Percentiles rank a stretch among this genome's conserved stretches.
Conservation (phyloP, 2,888 invertebrate genomes). For the Elmis aenea region DNA sequence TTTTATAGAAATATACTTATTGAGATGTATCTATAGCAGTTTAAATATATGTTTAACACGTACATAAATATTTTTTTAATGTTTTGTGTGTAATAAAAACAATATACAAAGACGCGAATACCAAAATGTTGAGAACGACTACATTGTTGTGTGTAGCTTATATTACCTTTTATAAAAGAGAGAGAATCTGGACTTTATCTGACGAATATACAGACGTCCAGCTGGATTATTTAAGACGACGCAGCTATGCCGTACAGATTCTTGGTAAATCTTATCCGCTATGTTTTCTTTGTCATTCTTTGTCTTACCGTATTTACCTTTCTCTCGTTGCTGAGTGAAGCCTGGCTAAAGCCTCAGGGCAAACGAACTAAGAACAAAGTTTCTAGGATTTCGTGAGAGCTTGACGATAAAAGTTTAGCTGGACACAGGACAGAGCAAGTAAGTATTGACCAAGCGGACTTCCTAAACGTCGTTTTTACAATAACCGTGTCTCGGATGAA, state of each 20-base stretch:
- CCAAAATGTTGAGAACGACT: too few species aligned
- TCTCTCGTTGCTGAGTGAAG: conserved; percentile 26
- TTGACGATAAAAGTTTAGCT: conserved; percentile 29
- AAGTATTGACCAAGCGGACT: conserved; percentile 26
- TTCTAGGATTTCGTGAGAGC: conserved; percentile 31
- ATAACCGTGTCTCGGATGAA: conserved; percentile 15
- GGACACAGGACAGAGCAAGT: conserved; percentile 27
- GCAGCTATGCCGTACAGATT: conserved; percentile 35
- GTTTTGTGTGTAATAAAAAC: too few species aligned
- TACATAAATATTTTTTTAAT: too few species aligned
- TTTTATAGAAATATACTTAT: too few species aligned
- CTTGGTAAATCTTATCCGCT: conserved; percentile 36
- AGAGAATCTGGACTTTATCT: conserved; percentile 10
- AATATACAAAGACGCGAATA: too few species aligned
- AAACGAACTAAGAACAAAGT: conserved; percentile 39
- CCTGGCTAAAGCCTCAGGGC: conserved; percentile 29
- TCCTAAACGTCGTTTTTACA: conserved; percentile 11
- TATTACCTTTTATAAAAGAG: too few species aligned
- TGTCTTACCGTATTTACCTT: conserved; percentile 38
- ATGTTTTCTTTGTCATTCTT: conserved; percentile 36
- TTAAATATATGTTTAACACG: too few species aligned
- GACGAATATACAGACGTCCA: conserved; percentile 20
- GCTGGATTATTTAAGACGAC: conserved; percentile 40
- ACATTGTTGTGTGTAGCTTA: too few species aligned
- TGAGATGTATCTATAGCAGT: too few species aligned